Percentiles rank a stretch among this genome's conserved stretches.
phyloP scores from a whole-genome alignment of 2,797 vertebrate species.

The Diglossa cyanea region DNA sequence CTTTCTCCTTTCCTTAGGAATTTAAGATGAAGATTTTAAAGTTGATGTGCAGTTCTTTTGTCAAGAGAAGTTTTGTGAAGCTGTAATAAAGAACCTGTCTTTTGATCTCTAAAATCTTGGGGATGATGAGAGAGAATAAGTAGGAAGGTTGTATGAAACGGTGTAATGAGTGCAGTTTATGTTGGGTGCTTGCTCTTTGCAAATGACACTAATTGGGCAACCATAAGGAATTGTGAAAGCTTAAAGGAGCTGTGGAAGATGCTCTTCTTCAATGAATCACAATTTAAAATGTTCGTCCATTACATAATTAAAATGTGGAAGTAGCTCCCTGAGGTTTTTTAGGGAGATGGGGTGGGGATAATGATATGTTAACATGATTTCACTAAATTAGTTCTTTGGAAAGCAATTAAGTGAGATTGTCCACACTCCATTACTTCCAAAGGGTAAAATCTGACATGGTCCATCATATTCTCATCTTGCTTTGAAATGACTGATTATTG shows the following conservation, averaged over 20 bases:
- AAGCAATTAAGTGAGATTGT: constrained; percentile 22
- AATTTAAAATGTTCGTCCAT: neutral
- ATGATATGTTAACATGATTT: constrained; percentile 47
- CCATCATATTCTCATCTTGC: constrained; percentile 3
- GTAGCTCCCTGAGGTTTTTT: constrained; percentile 5
- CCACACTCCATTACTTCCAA: constrained; percentile 7
- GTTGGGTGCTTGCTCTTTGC: neutral
- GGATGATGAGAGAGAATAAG: constrained; percentile 5
- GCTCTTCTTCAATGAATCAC: neutral
- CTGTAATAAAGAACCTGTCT: neutral
- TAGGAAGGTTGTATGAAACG: neutral
- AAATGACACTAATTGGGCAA: neutral
- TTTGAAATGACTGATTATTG: neutral
- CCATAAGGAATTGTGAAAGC: neutral
- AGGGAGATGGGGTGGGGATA: neutral
- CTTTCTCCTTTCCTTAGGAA: constrained; percentile 14
- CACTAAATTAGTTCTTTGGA: constrained; percentile 1
- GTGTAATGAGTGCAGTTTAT: neutral
- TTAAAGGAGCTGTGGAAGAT: neutral
- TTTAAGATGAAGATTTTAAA: neutral
- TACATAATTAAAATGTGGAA: neutral
- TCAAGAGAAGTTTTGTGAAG: neutral
- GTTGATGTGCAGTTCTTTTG: neutral
- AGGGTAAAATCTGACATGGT: neutral
- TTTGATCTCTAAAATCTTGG: neutral